phyloP scores from a whole-genome alignment of 37 sponge, comb jelly and placozoan genomes.

The Haliclona indistincta region DNA sequence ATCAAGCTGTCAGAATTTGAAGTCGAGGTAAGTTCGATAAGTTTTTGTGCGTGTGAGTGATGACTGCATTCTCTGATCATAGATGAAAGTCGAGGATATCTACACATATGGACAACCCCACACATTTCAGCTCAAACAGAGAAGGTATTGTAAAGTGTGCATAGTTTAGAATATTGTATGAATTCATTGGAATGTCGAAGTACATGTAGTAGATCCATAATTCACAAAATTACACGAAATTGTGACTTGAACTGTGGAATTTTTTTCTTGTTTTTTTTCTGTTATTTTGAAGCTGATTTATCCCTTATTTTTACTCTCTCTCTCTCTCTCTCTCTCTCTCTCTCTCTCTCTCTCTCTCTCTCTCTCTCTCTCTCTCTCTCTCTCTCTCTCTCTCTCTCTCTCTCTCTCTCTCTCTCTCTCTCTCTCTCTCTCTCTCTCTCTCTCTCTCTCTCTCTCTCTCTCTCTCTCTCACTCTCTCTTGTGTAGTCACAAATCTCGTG shows the following conservation, averaged over 20 bases:
- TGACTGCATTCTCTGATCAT: not conserved
- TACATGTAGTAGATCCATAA: too few species aligned
- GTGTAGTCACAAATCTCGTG: slow-evolving; percentile 54
- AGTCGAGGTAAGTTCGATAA: slow-evolving; percentile 28
- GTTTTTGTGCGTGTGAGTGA: not conserved
- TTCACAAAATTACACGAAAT: too few species aligned
- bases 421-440: not conserved
- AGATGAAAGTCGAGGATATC: slow-evolving; percentile 41
- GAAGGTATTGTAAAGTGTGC: not conserved
- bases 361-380: not conserved
- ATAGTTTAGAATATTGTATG: not conserved
- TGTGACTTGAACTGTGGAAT: too few species aligned
- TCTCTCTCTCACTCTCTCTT: not conserved
- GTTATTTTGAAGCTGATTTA: not conserved
- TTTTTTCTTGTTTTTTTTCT: too few species aligned
- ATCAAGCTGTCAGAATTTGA: slow-evolving; percentile 57
- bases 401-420: not conserved
- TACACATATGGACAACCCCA: not conserved
- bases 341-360: not conserved
- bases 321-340: not conserved
- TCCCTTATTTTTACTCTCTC: not conserved
- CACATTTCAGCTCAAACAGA: slow-evolving; percentile 43
- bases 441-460: too few species aligned
- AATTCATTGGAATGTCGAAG: not conserved
- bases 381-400: not conserved